Percentiles rank a stretch among this genome's conserved stretches.
These are phyloP conservation scores for Sebastes steindachneri DNA, from an alignment of 2,797 vertebrate genomes.

Conservation along the genomic window DNA sequence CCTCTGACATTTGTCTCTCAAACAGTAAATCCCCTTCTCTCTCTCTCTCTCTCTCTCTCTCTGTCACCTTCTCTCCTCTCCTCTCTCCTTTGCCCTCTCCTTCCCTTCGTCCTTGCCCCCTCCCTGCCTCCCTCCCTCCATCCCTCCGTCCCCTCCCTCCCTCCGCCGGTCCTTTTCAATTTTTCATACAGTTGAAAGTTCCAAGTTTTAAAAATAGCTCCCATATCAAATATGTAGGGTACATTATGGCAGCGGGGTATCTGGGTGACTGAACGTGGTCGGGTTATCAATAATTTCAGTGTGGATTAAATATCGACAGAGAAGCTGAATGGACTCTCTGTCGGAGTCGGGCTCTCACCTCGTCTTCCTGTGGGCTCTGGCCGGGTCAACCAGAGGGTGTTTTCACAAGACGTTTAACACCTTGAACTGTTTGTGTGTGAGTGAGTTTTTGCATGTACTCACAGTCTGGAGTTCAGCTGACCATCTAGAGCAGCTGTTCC, in stretches of 20 bases:
- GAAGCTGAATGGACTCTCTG: slow-evolving; percentile 12
- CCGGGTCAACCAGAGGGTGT: slow-evolving; percentile 12
- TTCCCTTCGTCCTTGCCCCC: slow-evolving; percentile 20
- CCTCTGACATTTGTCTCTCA: slow-evolving; percentile 69
- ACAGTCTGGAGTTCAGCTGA: not conserved
- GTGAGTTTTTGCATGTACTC: not conserved
- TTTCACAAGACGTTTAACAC: slow-evolving; percentile 36
- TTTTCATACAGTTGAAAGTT: slow-evolving; percentile 85
- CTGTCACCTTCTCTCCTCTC: slow-evolving; percentile 31
- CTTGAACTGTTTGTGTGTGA: not conserved
- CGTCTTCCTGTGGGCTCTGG: not conserved
- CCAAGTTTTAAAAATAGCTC: slow-evolving; percentile 85
- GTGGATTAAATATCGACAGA: slow-evolving; percentile 63
- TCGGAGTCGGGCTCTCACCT: slow-evolving; percentile 10
- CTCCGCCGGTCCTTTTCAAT: slow-evolving; percentile 75
- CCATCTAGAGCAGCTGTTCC: not conserved
- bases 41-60: not conserved
- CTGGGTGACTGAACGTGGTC: slow-evolving; percentile 46
- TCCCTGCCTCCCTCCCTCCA: not conserved
- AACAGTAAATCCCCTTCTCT: slow-evolving; percentile 50
- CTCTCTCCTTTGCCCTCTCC: slow-evolving; percentile 14
- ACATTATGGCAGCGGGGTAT: slow-evolving; percentile 72
- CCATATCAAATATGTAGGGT: slow-evolving; percentile 87
- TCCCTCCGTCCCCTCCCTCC: slow-evolving; percentile 12
- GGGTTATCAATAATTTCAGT: slow-evolving; percentile 77